phyloP scores from a whole-genome alignment of 2,113 vertebrate genomes.

The Chloropsis cyanopogon region DNA sequence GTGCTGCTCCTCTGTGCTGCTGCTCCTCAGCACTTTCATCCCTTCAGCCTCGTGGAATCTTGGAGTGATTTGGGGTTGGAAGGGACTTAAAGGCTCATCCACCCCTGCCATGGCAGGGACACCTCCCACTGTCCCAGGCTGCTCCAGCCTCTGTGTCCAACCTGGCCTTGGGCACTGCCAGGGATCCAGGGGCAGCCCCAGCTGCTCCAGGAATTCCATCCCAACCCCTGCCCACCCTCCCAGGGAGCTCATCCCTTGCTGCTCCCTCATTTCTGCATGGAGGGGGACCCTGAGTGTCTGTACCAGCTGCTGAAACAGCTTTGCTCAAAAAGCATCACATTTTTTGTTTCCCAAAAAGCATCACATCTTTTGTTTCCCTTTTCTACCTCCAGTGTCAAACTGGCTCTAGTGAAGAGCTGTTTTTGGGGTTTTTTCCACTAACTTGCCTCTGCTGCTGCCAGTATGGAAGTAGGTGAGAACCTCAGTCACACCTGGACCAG shows the following conservation, averaged over 20 bases:
- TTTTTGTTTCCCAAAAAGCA: background rate
- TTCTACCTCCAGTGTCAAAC: background rate
- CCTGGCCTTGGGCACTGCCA: background rate
- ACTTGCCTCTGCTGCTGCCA: background rate
- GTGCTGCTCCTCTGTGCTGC: background rate
- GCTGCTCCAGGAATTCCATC: background rate
- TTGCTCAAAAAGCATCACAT: background rate
- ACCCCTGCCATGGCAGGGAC: background rate
- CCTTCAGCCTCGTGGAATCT: accelerated
- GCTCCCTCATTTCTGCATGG: background rate
- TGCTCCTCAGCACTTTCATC: accelerated
- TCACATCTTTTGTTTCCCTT: background rate
- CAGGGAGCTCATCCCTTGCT: background rate
- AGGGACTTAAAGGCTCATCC: background rate
- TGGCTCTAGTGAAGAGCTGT: background rate
- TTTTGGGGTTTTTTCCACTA: accelerated
- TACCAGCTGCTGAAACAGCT: background rate
- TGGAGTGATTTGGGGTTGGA: background rate
- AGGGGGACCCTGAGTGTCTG: accelerated
- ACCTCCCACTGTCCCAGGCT: accelerated
- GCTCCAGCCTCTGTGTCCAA: background rate
- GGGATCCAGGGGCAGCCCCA: background rate
- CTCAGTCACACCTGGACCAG: background rate
- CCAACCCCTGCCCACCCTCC: background rate
- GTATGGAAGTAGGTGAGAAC: background rate